Base-by-base conservation (phyloP, 2,888 invertebrate genomes). In the Caenorhabditis sulstoni region DNA sequence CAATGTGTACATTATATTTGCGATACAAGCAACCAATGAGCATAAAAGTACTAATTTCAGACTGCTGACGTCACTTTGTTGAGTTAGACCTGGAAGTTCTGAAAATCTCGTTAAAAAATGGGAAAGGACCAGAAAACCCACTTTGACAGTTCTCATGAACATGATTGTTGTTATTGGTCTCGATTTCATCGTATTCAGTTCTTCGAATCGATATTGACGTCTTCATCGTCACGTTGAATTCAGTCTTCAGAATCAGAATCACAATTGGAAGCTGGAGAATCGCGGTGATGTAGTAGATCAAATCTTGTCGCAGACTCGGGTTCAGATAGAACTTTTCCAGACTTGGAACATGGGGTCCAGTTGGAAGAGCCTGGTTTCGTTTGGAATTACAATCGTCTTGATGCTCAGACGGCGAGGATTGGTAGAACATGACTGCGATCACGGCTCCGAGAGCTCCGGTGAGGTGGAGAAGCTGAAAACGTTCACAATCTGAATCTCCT, bases 1-100 rank as follows among this genome's bases (percentile, higher is more conserved):
- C 18, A 82, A 16, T 9, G 78, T 71, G 44, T 66, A 64, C 49
- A 84, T 74, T 22, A 82, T 67, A 20, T 82, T 80, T 18, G 80
- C 65, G 20, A 79, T 77, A 18, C 66, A 77, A 0, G 82, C 81
- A 11, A 84, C 73, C 11, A 79, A 57, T n/a, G 80, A 80, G n/a
- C 77, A 76, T 45, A 83, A 50, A 8, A 83, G 77, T 0, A 83
- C 80, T 29, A 83, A 50, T 57, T 81, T 81, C 23, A 83, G 52
- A 16, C 78, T 73, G 49, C 67, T 70, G 2, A 78, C 67, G 61
- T 83, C 81, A 47, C 66, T 75, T 22, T 70, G 68, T 66, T 74
- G 74, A 14, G 79, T 74, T 20, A 75, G 50, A 59, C 79, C 73
- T 73, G 55, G 18, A 73, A 65, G 39, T 14, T 37, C n/a, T 9